phyloP scores from a whole-genome alignment of 2,113 vertebrate species.

The Halichoerus grypus region DNA sequence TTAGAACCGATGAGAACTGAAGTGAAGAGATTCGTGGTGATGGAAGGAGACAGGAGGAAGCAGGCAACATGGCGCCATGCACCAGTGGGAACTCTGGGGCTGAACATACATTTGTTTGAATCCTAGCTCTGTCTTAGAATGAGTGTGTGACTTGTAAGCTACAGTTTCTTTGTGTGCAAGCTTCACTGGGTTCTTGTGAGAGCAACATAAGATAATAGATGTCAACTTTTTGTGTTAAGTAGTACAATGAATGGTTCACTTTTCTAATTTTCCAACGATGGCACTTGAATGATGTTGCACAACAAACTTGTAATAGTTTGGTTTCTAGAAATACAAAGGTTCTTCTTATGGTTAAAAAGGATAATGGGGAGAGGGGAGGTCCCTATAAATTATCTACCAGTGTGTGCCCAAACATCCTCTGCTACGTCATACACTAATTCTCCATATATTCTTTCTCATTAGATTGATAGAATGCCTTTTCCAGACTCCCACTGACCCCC shows the following conservation, averaged over 20 bases:
- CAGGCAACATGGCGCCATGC: rapidly evolving
- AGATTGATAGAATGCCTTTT: neutral
- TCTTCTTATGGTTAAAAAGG: neutral
- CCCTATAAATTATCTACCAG: neutral
- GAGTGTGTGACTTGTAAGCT: neutral
- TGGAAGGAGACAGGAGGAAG: too few relatives aligned
- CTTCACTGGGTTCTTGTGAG: neutral
- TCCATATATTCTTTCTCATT: neutral
- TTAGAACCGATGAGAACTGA: neutral
- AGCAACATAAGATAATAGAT: neutral
- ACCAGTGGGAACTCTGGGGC: rapidly evolving
- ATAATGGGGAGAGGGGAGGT: neutral
- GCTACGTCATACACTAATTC: neutral
- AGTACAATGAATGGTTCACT: neutral
- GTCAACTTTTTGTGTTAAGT: neutral
- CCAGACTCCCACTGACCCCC: too few relatives aligned
- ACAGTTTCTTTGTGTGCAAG: neutral
- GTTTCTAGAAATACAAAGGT: neutral
- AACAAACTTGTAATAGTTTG: neutral
- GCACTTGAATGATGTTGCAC: neutral
- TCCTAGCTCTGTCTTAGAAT: neutral
- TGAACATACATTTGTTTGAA: rapidly evolving
- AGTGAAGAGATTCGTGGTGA: neutral
- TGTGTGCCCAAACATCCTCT: neutral
- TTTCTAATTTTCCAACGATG: neutral